Evolutionary conservation across 2,888 invertebrate genomes (phyloP), one percentile per base, ranked within the genome.

Genomic region (Rotaria socialis): DNA sequence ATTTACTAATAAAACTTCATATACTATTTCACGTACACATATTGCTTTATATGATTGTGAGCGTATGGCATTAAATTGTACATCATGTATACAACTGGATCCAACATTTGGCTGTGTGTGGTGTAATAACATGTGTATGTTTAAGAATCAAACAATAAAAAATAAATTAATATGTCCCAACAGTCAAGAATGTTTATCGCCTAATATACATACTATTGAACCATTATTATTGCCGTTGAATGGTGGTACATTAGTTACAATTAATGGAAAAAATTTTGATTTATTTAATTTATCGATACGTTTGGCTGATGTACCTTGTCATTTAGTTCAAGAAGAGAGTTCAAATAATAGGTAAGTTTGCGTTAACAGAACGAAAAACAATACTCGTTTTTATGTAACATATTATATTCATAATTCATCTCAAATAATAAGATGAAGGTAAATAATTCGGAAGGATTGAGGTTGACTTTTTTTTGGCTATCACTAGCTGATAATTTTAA

Each of bases 201-300:
- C 75, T 19, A 22, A 24, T 24, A 80, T 80, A 11, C 16, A 80
- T 47, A 6, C 35, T 24, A 80, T 80, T 43, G 47, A 80, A 80
- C 75, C 75, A 5, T 24, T 80, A 24, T 47, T 47, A 22, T 47
- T 47, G 3, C 75, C 75, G 10, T 47, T 47, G 47, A 80, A 80
- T 47, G 75, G 75, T 14, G 75, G 75, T 24, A 80, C 75, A 80
- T 80, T 80, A 47, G 75, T 80, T 11, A 80, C 75, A 80, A 80
- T 80, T 11, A 80, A 43, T 0, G 75, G 75, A 22, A 80, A 47
- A 80, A 2, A 80, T 80, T 80, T 80, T 80, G 43, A 80, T 80
- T 67, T 67, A 67, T 67, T 35, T 27, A 67, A 67, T 35, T 35
- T 67, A 67, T 27, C 67, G 2, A 80, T 80, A 3, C 5, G 24